Evolutionary conservation across 2,888 invertebrate species (phyloP), one percentile per base, ranked within the genome.

Genomic region (Dioctria linearis): DNA sequence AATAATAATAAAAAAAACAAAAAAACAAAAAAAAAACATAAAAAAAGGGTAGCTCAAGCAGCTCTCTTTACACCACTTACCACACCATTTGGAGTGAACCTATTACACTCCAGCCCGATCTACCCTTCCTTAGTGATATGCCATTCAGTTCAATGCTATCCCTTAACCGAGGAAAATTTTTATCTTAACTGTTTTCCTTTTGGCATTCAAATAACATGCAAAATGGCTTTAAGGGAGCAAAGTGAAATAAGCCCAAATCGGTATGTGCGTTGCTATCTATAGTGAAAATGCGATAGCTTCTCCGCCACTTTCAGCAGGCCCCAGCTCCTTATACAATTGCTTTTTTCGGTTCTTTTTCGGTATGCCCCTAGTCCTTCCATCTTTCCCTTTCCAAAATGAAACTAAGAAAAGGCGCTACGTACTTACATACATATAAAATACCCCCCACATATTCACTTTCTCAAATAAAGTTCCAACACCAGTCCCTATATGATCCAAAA

Each of bases 201-300:
- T 82, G 82, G 83, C 82, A 83, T 84, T 84, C 83, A 84, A 84
- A 84, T 84, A 83, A 83, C 83, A 83, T 83, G 83, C 83, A 84
- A 84, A 84, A 83, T 83, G 83, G 83, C 83, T 83, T 83, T 82
- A 82, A 83, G 81, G 81, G 81, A 82, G 81, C 81, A 82, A 81
- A 82, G 82, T 82, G 82, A 80, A 80, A 81, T 82, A 83, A 82
- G 82, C 83, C 82, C 82, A 82, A 79, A 75, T 81, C 82, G 82
- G 69, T 82, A 73, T 79, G 78, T 71, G 65, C 59, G 71, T 75
- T 51, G 75, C 63, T 76, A 76, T 76, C 76, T 76, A 61, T 76
- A 73, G 76, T 76, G 63, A 40, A 63, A 25, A 37, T 40, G 46
- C 76, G 76, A 76, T 61, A 76, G 76, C 63, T 76, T 42, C 59